A percentile compares a stretch with the other conserved stretches of the same genome.
Evolutionary conservation across 2,888 invertebrate genomes (phyloP).

Genomic region (Sarcophaga caerulescens): DNA sequence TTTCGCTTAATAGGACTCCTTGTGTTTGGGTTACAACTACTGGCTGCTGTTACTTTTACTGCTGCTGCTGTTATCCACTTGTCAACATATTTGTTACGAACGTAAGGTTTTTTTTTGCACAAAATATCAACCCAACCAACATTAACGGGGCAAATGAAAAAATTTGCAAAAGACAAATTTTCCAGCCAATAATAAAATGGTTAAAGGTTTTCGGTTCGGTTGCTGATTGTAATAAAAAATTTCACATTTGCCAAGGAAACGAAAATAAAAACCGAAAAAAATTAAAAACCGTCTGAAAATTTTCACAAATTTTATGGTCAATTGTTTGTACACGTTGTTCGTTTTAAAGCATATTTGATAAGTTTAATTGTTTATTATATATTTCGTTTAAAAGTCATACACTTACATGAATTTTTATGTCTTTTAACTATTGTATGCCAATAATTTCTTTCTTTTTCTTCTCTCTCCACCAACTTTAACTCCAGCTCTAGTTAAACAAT

Average conservation of each 20-base stretch:
- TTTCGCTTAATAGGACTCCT: constrained; percentile 25
- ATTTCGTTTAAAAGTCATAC: constrained; percentile 26
- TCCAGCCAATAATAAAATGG: constrained; percentile 32
- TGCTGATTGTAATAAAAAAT: constrained; percentile 43
- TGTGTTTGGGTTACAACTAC: constrained; percentile 21
- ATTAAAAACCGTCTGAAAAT: not conserved
- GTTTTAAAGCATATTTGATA: constrained; percentile 33
- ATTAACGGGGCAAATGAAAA: constrained; percentile 24
- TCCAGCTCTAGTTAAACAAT: constrained; percentile 34
- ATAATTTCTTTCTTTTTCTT: constrained; percentile 40
- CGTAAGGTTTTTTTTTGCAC: constrained; percentile 42
- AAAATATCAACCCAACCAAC: constrained; percentile 1
- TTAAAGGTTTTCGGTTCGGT: constrained; percentile 57
- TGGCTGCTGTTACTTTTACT: not conserved
- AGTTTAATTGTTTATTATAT: constrained; percentile 58
- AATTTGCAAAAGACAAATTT: constrained; percentile 52
- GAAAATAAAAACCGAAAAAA: not conserved
- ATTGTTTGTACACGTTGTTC: constrained; percentile 53
- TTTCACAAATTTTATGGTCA: constrained; percentile 50
- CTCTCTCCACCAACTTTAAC: not conserved
- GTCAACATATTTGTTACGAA: constrained; percentile 59
- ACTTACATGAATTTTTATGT: constrained; percentile 59
- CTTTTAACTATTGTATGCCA: constrained; percentile 34
- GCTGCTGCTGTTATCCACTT: constrained; percentile 64
- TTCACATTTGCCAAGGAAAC: constrained; percentile 45